phyloP scores from a whole-genome alignment of 2,888 invertebrate genomes.

The Drosophila neutralis region DNA sequence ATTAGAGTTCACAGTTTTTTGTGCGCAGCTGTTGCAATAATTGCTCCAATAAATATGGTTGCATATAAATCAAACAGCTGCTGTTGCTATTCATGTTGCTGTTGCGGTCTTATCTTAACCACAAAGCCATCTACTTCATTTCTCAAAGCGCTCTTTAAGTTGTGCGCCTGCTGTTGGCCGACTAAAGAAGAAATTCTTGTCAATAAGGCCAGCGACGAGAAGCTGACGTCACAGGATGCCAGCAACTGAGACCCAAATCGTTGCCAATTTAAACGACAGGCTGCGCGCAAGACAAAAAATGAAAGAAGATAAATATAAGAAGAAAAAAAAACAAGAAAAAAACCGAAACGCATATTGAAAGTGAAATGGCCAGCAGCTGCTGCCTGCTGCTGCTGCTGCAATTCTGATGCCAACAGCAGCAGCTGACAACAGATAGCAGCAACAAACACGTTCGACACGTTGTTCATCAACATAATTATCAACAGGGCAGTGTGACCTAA shows the following conservation, averaged over 20 bases:
- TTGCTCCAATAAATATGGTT: conserved; percentile 47
- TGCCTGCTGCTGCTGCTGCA: conserved; percentile 55
- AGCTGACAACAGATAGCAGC: conserved; percentile 26
- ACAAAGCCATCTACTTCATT: conserved; percentile 33
- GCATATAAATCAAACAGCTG: conserved; percentile 63
- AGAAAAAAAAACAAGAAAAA: conserved; percentile 6
- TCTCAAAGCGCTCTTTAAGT: conserved; percentile 28
- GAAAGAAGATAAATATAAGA: neutral
- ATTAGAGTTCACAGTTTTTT: conserved; percentile 29
- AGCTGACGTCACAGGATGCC: conserved; percentile 53
- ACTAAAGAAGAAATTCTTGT: conserved; percentile 34
- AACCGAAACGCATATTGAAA: conserved; percentile 64
- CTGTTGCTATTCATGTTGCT: conserved; percentile 36
- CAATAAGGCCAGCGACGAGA: conserved; percentile 26
- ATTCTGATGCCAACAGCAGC: conserved; percentile 19
- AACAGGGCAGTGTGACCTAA: conserved; percentile 63
- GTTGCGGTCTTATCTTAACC: conserved; percentile 31
- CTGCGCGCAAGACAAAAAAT: neutral
- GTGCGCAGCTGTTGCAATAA: conserved; percentile 54
- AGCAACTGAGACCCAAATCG: conserved; percentile 48
- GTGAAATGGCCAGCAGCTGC: conserved; percentile 76
- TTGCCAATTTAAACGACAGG: conserved; percentile 34
- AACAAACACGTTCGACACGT: conserved; percentile 75
- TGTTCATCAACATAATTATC: conserved; percentile 66
- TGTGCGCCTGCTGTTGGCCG: conserved; percentile 49